These are phyloP conservation scores for Sinonovacula constricta DNA, from an alignment of 1,140 invertebrate genomes.

Conservation along the genomic window DNA sequence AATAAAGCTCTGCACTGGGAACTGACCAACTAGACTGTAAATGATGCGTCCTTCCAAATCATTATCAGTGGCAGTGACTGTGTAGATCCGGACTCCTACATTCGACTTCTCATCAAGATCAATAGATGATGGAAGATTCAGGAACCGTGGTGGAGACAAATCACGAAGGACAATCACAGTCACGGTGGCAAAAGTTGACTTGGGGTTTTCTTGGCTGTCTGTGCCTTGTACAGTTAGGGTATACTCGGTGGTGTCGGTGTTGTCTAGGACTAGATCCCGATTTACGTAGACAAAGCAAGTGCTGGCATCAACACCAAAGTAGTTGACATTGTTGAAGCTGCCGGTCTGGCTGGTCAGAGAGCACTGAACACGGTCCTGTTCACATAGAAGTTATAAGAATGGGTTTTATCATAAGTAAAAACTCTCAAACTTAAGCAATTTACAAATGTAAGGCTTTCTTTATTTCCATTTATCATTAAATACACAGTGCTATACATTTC, in stretches of 20 bases:
- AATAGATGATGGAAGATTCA: conserved; percentile 52
- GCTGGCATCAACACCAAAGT: conserved; percentile 59
- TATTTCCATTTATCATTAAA: no score
- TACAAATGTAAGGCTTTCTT: no score
- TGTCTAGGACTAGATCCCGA: conserved; percentile 48
- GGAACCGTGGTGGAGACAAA: conserved; percentile 57
- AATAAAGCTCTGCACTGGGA: conserved; percentile 80
- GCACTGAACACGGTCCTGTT: conserved; percentile 59
- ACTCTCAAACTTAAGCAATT: no score
- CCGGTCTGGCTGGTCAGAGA: conserved; percentile 46
- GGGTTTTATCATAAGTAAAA: no score
- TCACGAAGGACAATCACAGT: conserved; percentile 60
- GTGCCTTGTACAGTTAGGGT: conserved; percentile 55
- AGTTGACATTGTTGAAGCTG: conserved; percentile 12
- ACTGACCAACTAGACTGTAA: conserved; percentile 59
- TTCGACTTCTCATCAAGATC: conserved; percentile 52
- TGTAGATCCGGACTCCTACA: conserved; percentile 10
- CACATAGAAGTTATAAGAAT: no score
- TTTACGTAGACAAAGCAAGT: conserved; percentile 60
- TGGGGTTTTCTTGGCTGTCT: conserved; percentile 53
- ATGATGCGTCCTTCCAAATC: conserved; percentile 48
- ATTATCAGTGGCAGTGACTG: conserved; percentile 41
- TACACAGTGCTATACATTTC: no score
- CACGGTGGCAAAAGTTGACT: conserved; percentile 55
- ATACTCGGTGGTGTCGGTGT: conserved; percentile 50